Conservation (phyloP, 2,797 vertebrate genomes). For the Arrhamphus sclerolepis region DNA sequence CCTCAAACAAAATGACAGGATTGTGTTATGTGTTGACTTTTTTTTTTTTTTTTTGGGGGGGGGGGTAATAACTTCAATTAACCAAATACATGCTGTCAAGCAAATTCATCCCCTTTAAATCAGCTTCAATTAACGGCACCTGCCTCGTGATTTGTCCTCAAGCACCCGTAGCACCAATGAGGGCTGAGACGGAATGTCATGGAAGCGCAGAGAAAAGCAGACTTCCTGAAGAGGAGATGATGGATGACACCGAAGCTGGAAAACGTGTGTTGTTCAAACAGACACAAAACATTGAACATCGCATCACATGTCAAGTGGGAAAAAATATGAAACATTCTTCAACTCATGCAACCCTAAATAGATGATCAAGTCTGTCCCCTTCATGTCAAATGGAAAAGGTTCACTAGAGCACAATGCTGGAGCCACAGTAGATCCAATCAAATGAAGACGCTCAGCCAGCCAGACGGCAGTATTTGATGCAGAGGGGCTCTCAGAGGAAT, state of each 20-base stretch:
- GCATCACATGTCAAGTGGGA: not conserved
- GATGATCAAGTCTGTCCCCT: not conserved
- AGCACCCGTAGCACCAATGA: not conserved
- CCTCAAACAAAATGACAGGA: too few relatives aligned
- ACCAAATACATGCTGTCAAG: too few relatives aligned
- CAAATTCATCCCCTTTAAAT: too few relatives aligned
- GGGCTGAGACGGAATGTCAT: not conserved
- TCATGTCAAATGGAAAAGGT: not conserved
- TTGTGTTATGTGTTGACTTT: too few relatives aligned
- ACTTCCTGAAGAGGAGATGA: not conserved
- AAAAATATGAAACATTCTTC: not conserved
- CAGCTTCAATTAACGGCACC: too few relatives aligned
- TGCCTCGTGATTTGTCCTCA: not conserved
- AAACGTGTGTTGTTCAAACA: not conserved
- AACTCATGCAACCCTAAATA: slow-evolving; percentile 2
- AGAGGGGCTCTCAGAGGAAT: slow-evolving; percentile 26
- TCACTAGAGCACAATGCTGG: slow-evolving; percentile 17
- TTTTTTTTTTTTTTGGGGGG: too few relatives aligned
- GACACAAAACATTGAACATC: not conserved
- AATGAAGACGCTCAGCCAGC: slow-evolving; percentile 17
- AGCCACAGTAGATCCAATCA: not conserved
- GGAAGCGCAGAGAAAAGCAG: not conserved
- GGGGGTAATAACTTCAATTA: too few relatives aligned
- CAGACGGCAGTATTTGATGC: slow-evolving; percentile 16
- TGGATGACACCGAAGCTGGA: not conserved